Evolutionary conservation across 2,888 invertebrate species (phyloP), one percentile per base, ranked within the genome.

Genomic region (Diploptera punctata): DNA sequence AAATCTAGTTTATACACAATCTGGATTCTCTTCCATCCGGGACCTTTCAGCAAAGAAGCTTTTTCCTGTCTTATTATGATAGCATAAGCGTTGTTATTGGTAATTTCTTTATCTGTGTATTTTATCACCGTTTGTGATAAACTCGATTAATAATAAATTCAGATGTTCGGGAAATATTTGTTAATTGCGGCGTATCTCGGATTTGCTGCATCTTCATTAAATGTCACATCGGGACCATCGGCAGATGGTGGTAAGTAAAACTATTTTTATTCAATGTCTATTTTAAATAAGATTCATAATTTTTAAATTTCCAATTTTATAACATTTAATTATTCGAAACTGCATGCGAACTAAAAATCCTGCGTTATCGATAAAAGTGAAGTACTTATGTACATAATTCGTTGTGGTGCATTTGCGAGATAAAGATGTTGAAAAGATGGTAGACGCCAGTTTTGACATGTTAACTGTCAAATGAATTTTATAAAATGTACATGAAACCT

Each of bases 231-330:
- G 57, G 76, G 73, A 61, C 70, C 76, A 61, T 68, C 72, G 70
- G 69, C 74, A 73, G 76, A 76, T 76, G 76, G 76, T 71, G 76
- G 76, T 76, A 69, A 75, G 71, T 49, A n/a, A n/a, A n/a, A 29
- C 16, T 54, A 1, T 2, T 57, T 57, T 10, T n/a, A 57, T 29
- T 16, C n/a, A 13, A 4, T 57, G n/a, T 57, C 26, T 54, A 24
- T 57, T 57, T n/a, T n/a, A 33, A 57, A 7, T 9, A 31, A 57
- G 0, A n/a, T 7, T 33, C 10, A 33, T 33, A 7, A 33, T 33
- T 33, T 10, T 33, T n/a, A n/a, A n/a, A n/a, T n/a, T n/a, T n/a
- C n/a, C n/a, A n/a, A n/a, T n/a, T n/a, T n/a, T n/a, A n/a, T n/a
- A n/a, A n/a, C n/a, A n/a, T n/a, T n/a, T n/a, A n/a, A n/a, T n/a